Evolutionary conservation across 2,888 invertebrate genomes (phyloP), one percentile per base, ranked within the genome.

Genomic region (Oxyscelio sp.): DNA sequence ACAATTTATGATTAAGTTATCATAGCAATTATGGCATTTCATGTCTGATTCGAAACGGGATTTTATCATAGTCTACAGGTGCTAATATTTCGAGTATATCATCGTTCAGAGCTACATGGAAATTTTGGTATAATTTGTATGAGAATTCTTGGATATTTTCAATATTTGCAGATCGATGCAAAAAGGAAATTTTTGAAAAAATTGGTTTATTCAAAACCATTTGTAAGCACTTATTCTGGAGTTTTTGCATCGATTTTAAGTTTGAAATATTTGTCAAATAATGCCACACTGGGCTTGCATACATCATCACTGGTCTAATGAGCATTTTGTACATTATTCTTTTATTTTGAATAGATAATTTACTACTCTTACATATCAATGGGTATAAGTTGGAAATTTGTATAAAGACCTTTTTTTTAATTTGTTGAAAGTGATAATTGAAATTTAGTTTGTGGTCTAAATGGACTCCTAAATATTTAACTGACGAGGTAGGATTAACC

Each of bases 391-490:
- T 38, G 3, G 8, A 13, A 2, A 52, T 40, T 40, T 48, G 27
- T 17, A 22, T 54, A 75, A 8, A 83, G 9, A 56, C 38, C 40
- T 58, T 68, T 21, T 13, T 48, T 5, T 43, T 22, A 6, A 65
- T 45, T 9, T 78, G 15, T 5, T 59, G 73, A 1, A 83, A 68
- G 21, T 90, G 87, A 31, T 45, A 21, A 24, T 24, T 65, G 24
- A 74, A 89, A 11, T 58, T 87, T 13, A 89, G 65, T 58, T 70
- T 82, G 1, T 27, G 4, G 58, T 89, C 89, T 13, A 90, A 59
- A 2, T 52, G 13, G 0, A 90, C 85, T 0, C 89, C 90, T 0
- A 90, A 82, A 22, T 89, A 88, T 77, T 81, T 85, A 1, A 83
- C 86, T 24, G 40, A 48, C 11, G 65, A 63, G 54, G 38, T 22